A percentile compares a stretch with the other conserved stretches of the same genome.
Conservation (phyloP, 2,797 vertebrate genomes). For the Australoheros facetus region DNA sequence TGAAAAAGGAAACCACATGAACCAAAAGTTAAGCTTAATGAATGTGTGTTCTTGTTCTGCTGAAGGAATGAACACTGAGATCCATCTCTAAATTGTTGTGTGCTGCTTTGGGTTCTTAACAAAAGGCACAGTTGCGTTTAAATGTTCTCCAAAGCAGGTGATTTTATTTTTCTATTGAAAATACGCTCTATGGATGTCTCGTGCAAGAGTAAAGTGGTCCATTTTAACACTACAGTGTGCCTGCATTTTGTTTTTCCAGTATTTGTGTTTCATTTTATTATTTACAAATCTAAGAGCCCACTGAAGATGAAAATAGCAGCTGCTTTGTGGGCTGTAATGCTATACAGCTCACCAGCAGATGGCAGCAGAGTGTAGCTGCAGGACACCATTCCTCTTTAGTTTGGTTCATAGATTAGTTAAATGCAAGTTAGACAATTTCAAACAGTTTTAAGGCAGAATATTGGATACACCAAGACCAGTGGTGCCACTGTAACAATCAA, state of each 20-base stretch:
- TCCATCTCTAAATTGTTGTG: constrained; percentile 52
- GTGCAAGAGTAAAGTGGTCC: constrained; percentile 80
- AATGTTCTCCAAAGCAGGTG: constrained; percentile 68
- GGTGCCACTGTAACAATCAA: neutral
- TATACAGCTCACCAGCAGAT: constrained; percentile 17
- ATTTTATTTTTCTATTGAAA: constrained; percentile 84
- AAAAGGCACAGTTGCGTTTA: constrained; percentile 58
- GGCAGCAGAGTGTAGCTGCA: constrained; percentile 23
- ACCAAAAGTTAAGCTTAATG: constrained; percentile 66
- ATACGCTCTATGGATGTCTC: constrained; percentile 76
- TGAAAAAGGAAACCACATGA: constrained; percentile 44
- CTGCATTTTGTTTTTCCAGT: neutral
- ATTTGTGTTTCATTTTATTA: neutral
- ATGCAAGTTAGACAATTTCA: neutral
- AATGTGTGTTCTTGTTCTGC: constrained; percentile 59
- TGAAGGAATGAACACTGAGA: constrained; percentile 58
- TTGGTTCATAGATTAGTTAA: neutral
- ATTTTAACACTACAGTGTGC: constrained; percentile 71
- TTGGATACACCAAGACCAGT: neutral
- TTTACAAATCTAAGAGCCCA: neutral
- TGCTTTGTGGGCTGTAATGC: neutral
- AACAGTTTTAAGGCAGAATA: neutral
- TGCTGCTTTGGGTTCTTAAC: constrained; percentile 41
- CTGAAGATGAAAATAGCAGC: neutral
- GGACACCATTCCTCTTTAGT: neutral